Evolutionary conservation across 2,888 invertebrate genomes (phyloP).

Genomic region (Nephrotoma guestfalica): DNA sequence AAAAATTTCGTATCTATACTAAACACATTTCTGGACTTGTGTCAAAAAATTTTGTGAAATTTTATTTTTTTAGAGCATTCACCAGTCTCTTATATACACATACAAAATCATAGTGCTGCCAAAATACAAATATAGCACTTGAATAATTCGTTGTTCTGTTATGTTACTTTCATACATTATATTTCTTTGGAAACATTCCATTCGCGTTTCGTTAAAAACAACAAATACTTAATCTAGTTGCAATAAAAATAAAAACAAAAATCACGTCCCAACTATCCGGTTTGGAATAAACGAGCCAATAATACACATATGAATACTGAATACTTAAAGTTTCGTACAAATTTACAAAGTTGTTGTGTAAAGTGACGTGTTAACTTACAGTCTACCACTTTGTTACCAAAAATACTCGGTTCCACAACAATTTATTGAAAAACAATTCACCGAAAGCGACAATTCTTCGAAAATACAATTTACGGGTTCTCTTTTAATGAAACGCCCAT

Average conservation of each 20-base stretch:
- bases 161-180: background rate
- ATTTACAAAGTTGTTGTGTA: too few relatives aligned
- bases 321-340: too few relatives aligned
- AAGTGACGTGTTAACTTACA: too few relatives aligned
- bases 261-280: background rate
- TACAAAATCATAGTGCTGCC: background rate
- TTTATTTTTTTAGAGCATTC: background rate
- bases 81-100: background rate
- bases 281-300: background rate
- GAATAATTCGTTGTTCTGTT: background rate
- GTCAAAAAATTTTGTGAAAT: background rate
- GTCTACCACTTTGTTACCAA: too few relatives aligned
- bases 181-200: background rate
- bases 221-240: background rate
- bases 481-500: too few relatives aligned
- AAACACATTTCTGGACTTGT: background rate
- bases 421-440: too few relatives aligned
- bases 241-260: background rate
- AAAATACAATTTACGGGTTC: too few relatives aligned
- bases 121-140: background rate
- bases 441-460: too few relatives aligned
- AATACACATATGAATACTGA: too few relatives aligned
- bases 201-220: background rate
- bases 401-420: too few relatives aligned
- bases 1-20: background rate